Percentiles rank a stretch among this genome's conserved stretches.
phyloP scores from a whole-genome alignment of 2,113 vertebrate genomes.

The Apteryx owenii region DNA sequence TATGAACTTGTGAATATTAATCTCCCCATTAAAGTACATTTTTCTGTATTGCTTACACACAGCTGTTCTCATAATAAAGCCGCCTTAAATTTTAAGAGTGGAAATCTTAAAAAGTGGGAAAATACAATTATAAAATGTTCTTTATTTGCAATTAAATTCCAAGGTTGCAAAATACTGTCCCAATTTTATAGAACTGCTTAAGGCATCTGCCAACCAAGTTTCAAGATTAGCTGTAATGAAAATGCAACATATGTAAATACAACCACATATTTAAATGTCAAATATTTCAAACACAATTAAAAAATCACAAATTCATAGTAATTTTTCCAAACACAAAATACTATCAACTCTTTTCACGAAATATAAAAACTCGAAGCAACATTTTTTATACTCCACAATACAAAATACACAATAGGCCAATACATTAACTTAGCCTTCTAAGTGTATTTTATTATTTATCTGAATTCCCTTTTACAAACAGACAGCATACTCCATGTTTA shows the following conservation, averaged over 20 bases:
- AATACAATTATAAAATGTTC: not conserved
- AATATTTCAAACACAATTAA: slow-evolving; percentile 55
- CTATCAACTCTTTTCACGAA: not conserved
- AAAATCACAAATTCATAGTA: slow-evolving; percentile 52
- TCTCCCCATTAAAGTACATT: not conserved
- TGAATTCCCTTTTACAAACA: not conserved
- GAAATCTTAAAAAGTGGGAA: not conserved
- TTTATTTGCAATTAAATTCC: slow-evolving; percentile 38
- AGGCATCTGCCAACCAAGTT: slow-evolving; percentile 72
- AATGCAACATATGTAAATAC: slow-evolving; percentile 75
- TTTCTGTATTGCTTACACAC: not conserved
- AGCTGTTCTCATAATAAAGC: not conserved
- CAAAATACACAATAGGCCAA: not conserved
- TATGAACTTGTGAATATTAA: not conserved
- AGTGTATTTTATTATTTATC: not conserved
- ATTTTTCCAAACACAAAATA: slow-evolving; percentile 30
- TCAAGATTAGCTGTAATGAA: slow-evolving; percentile 73
- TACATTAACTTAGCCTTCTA: not conserved
- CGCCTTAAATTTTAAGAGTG: not conserved
- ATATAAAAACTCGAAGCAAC: not conserved
- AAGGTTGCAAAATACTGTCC: slow-evolving; percentile 47
- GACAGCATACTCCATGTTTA: not conserved
- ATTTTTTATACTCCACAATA: not conserved
- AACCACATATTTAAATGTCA: slow-evolving; percentile 51
- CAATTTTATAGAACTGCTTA: slow-evolving; percentile 66